Percentiles rank a stretch among this genome's conserved stretches.
phyloP scores from a whole-genome alignment of 2,888 invertebrate genomes.

The Pristionchus maxplancki region DNA sequence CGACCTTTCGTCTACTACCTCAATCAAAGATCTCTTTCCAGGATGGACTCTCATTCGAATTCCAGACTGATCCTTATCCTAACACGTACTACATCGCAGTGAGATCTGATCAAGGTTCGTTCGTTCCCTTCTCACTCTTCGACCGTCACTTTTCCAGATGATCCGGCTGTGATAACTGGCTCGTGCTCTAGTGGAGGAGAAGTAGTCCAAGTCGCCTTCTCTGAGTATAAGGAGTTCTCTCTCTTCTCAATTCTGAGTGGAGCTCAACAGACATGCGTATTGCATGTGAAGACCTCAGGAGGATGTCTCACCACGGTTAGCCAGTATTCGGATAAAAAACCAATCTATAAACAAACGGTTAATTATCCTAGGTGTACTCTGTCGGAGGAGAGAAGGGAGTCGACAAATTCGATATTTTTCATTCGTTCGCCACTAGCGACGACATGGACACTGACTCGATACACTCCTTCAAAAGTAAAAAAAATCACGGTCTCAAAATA shows the following conservation, averaged over 20 bases:
- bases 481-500: no score
- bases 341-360: background rate
- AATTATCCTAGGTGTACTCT: background rate
- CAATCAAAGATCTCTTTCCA: no score
- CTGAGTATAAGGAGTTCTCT: background rate
- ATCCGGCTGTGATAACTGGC: background rate
- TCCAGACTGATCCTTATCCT: constrained; percentile 14
- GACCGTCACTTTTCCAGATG: background rate
- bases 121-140: no score
- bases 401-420: background rate
- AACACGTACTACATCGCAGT: constrained; percentile 29
- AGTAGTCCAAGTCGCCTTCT: background rate
- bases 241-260: constrained; percentile 7
- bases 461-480: background rate
- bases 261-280: background rate
- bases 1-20: background rate
- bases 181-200: constrained; percentile 7
- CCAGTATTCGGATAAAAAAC: no score
- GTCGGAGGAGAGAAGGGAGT: constrained; percentile 9
- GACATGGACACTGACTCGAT: constrained; percentile 36
- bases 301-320: background rate
- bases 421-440: background rate
- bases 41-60: background rate
- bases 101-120: background rate
- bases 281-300: background rate